A percentile compares a stretch with the other conserved stretches of the same genome.
Evolutionary conservation across 2,113 vertebrate species (phyloP).

Genomic region (Prinia subflava): DNA sequence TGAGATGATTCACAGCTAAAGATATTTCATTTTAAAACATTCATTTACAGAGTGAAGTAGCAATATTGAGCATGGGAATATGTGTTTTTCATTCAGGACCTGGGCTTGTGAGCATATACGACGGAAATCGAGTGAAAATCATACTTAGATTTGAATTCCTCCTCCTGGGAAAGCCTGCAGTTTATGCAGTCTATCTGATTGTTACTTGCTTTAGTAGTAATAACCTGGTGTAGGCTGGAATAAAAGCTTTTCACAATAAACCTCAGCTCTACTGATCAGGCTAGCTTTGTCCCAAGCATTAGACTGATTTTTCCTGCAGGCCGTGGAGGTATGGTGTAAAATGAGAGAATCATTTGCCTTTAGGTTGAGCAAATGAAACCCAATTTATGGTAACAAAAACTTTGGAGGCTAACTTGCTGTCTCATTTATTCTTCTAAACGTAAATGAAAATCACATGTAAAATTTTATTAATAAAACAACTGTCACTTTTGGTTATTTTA

Average conservation of each 20-base stretch:
- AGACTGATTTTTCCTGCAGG: background rate
- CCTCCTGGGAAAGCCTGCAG: background rate
- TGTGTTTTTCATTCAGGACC: background rate
- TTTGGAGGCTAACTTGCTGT: background rate
- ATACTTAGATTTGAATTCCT: background rate
- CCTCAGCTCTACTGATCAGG: background rate
- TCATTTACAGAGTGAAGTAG: background rate
- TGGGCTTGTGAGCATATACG: background rate
- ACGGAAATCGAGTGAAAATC: background rate
- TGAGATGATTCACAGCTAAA: background rate
- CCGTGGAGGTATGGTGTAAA: background rate
- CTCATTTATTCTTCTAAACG: conserved; percentile 8
- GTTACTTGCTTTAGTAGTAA: background rate
- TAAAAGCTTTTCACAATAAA: background rate
- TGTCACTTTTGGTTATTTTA: conserved; percentile 51
- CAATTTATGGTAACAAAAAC: background rate
- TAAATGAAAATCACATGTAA: conserved; percentile 57
- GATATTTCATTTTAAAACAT: background rate
- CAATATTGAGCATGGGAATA: background rate
- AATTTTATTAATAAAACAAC: conserved; percentile 50
- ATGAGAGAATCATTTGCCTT: background rate
- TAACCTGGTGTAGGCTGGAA: background rate
- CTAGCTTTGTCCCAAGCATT: background rate
- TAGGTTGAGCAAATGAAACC: background rate
- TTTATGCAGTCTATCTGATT: background rate